Evolutionary conservation across 1,140 invertebrate species (phyloP), one percentile per base, ranked within the genome.

Genomic region (Bombus vancouverensis): DNA sequence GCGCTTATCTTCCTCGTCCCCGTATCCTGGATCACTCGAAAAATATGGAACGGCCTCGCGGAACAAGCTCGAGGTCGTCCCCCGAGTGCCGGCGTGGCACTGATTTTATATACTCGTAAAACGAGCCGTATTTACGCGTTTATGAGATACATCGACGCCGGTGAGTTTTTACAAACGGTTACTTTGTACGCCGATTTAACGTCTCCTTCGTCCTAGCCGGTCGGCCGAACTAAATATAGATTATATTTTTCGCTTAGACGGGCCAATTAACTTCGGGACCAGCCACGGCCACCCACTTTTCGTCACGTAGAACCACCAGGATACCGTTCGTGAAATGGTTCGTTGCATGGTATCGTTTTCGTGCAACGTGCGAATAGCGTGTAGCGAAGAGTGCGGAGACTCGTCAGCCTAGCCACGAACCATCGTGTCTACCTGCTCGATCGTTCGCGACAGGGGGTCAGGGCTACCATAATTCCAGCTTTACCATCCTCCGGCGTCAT

Each of bases 401-500:
- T 85, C 75, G 83, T 71, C 73, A 68, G 83, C 66, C 78, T 68
- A 78, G 87, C 73, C 74, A 82, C 79, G 44, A 62, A 59, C 68
- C 47, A 34, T 32, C 34, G 15, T 10, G 25, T 75, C 84, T 91
- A 91, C 87, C 90, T 91, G 90, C 83, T 91, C 76, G 81, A 88
- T 90, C 83, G 82, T 39, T 85, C 87, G 39, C 89, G 65, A 68
- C 87, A 81, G 89, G 90, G 80, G 87, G 89, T 80, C 79, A 18
- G 53, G 65, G 34, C 65, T 70, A 87, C 84, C 76, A 82, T 91
- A 91, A 91, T 91, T 91, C 78, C 87, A 79, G 79, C 81, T 90
- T 88, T 53, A 72, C 87, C 85, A 80, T 77, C 74, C 81, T 89
- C 72, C 47, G 34, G 71, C 78, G 78, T 91, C 89, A 84, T 91